phyloP scores from a whole-genome alignment of 2,797 vertebrate genomes.

The Rhabdophis nuchalis region DNA sequence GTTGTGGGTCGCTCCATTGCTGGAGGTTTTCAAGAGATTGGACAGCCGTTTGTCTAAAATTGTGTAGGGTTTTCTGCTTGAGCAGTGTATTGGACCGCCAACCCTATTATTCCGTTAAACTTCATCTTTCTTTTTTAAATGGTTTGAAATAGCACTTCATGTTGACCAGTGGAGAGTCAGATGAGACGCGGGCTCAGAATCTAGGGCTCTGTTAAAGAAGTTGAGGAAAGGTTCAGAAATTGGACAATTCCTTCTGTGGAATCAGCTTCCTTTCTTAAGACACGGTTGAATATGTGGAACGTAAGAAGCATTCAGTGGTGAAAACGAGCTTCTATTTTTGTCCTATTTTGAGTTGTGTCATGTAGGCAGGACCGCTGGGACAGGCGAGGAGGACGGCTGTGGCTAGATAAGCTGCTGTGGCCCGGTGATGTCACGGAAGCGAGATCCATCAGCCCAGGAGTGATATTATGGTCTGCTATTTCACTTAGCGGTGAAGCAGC shows the following conservation, averaged over 20 bases:
- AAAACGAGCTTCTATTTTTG: not conserved
- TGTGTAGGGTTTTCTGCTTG: no score
- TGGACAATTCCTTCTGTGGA: not conserved
- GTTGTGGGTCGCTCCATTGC: no score
- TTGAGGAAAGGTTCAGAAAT: not conserved
- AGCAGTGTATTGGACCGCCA: not conserved
- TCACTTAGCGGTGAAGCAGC: not conserved
- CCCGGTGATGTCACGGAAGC: not conserved
- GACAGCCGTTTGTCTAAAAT: not conserved
- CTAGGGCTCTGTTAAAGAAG: not conserved
- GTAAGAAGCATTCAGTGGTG: not conserved
- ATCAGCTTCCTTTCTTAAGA: not conserved
- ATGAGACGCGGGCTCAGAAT: not conserved
- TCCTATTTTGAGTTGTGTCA: not conserved
- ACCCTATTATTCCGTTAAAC: not conserved
- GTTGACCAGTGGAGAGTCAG: not conserved
- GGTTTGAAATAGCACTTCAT: not conserved
- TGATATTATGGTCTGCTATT: not conserved
- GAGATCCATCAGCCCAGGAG: not conserved
- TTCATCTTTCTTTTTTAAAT: not conserved
- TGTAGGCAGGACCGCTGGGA: not conserved
- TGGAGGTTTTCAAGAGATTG: not conserved
- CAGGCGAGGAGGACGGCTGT: not conserved
- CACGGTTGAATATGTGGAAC: not conserved
- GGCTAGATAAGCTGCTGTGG: not conserved